Evolutionary conservation across 2,888 invertebrate genomes (phyloP).

Genomic region (Folsomia manolachei): DNA sequence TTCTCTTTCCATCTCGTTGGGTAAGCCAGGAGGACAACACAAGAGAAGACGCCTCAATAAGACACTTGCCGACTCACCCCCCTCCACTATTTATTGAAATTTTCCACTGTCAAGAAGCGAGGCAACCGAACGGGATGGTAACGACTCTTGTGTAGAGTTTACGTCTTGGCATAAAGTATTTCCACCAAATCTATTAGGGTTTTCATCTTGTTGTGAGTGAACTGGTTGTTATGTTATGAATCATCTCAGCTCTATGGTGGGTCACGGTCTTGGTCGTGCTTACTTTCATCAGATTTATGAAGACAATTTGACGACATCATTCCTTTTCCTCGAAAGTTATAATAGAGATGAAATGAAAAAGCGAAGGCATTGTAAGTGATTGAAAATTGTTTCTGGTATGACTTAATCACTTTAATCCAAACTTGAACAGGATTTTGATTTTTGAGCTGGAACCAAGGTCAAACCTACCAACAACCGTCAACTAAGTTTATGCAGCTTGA

Average conservation of each 20-base stretch:
- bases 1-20: not conserved
- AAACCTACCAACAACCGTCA: too few relatives aligned
- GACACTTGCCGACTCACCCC: not conserved
- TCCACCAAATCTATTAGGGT: not conserved
- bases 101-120: not conserved
- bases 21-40: too few relatives aligned
- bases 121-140: not conserved
- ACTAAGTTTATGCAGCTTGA: too few relatives aligned
- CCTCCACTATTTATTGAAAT: not conserved
- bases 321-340: too few relatives aligned
- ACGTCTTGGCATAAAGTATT: constrained; percentile 1
- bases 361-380: too few relatives aligned
- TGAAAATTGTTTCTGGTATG: too few relatives aligned
- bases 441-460: too few relatives aligned
- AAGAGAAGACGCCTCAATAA: not conserved
- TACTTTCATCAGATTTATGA: not conserved
- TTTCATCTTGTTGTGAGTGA: not conserved
- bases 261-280: not conserved
- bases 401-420: too few relatives aligned
- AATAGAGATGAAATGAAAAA: too few relatives aligned
- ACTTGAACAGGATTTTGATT: too few relatives aligned
- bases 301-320: not conserved
- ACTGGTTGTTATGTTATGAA: too few relatives aligned
- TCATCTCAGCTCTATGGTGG: too few relatives aligned
- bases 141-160: not conserved